Evolutionary conservation across 2,113 vertebrate genomes (phyloP).

Genomic region (Periophthalmus modestus): DNA sequence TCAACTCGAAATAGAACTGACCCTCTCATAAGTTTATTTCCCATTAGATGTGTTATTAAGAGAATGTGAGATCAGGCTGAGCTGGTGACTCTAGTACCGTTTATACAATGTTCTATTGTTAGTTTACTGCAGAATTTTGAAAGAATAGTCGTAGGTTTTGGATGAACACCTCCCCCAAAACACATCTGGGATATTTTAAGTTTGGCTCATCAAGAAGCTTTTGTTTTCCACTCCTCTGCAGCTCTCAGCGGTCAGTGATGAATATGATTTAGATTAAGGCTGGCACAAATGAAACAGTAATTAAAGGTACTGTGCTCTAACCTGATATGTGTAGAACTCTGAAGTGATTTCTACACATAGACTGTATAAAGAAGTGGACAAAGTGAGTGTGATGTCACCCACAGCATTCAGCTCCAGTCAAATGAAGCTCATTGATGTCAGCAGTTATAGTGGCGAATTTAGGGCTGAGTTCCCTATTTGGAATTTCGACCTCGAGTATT

Average conservation of each 20-base stretch:
- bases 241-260: background rate
- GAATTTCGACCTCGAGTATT: too few relatives aligned
- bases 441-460: too few relatives aligned
- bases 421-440: too few relatives aligned
- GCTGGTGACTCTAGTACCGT: slow-evolving; percentile 14
- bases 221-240: slow-evolving; percentile 12
- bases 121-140: slow-evolving; percentile 6
- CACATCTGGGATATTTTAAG: slow-evolving; percentile 30
- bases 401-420: too few relatives aligned
- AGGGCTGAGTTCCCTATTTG: too few relatives aligned
- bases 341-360: too few relatives aligned
- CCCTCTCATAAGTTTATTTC: slow-evolving; percentile 9
- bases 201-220: slow-evolving; percentile 18
- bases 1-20: slow-evolving; percentile 6
- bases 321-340: too few relatives aligned
- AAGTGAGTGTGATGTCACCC: too few relatives aligned
- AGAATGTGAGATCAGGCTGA: slow-evolving; percentile 8
- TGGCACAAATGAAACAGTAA: background rate
- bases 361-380: too few relatives aligned
- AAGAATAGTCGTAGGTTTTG: slow-evolving; percentile 5
- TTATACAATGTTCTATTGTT: slow-evolving; percentile 22
- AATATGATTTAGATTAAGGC: background rate
- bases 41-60: slow-evolving; percentile 20
- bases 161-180: background rate
- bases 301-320: too few relatives aligned